Conservation (phyloP, 2,113 vertebrate genomes). For the Melozone crissalis region DNA sequence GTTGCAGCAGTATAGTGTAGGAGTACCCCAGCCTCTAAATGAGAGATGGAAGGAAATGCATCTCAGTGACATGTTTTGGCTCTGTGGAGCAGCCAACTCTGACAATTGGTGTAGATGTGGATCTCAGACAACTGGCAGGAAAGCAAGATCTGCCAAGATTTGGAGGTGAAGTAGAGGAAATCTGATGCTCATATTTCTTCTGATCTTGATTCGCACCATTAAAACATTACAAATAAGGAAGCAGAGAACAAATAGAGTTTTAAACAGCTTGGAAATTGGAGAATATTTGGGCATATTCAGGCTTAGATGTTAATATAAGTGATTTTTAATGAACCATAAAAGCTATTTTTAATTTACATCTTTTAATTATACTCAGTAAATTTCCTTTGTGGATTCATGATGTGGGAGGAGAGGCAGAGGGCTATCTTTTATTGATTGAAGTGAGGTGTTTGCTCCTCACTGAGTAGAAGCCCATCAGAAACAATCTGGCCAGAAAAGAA, state of each 20-base stretch:
- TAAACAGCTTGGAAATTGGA: background rate
- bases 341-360: background rate
- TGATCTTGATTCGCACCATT: background rate
- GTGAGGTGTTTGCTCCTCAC: background rate
- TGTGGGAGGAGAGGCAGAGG: background rate
- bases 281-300: background rate
- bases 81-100: background rate
- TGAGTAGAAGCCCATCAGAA: background rate
- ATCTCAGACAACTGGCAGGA: background rate
- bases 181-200: background rate
- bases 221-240: background rate
- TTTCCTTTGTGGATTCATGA: background rate
- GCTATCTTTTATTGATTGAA: background rate
- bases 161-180: background rate
- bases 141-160: background rate
- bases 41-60: background rate
- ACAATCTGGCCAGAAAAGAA: background rate
- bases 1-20: background rate
- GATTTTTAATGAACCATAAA: constrained; percentile 43
- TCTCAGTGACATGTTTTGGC: background rate
- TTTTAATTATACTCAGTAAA: constrained; percentile 9
- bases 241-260: background rate
- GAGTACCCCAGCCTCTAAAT: background rate
- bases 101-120: background rate
- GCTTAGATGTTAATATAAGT: background rate